Base-by-base conservation (phyloP, 2,797 vertebrate species). In the Pitangus sulphuratus region DNA sequence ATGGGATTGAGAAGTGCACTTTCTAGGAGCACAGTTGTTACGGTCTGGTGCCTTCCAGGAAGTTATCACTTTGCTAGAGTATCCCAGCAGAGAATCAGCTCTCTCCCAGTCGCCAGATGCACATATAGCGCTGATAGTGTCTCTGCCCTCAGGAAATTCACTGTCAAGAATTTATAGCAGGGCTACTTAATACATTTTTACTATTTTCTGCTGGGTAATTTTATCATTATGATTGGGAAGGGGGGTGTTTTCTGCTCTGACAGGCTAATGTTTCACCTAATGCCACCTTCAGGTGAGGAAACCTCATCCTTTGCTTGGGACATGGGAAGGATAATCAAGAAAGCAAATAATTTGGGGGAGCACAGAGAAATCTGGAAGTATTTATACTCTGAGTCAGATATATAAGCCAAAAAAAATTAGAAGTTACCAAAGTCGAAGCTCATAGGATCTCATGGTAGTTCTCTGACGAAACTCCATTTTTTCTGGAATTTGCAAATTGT, bases 151-250 rank as follows among this genome's bases (percentile, higher is more conserved):
- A 57, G 66, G 78, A 90, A 82, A 58, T 22, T 62, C 30, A 20
- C 70, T 80, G 48, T 40, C 56, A 64, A 26, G 81, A 64, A 53
- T 85, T 92, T 90, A 80, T 58, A 66, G 25, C 60, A 80, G 33
- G 64, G 30, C 20, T 94, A 57, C 87, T 83, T 83, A 80, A 80
- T 80, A 56, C 3, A 18, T 37, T 95, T 91, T 48, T 68, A 57
- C 24, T 40, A 7, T 75, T 85, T 82, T 85, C 56, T 91, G 26
- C 33, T 61, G 45, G 35, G 12, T 72, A 76, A 90, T 90, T 89
- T 95, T 76, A 74, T 18, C 4, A 40, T 83, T 69, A 62, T 3
- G 6, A 66, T 76, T 90, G 74, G 74, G 60, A 44, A 89, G 79
- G 30, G 26, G 18, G 10, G 18, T 2, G 2, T 65, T 82, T 94